Evolutionary conservation across 2,797 vertebrate species (phyloP).

Genomic region (Toxotes lorentzi): DNA sequence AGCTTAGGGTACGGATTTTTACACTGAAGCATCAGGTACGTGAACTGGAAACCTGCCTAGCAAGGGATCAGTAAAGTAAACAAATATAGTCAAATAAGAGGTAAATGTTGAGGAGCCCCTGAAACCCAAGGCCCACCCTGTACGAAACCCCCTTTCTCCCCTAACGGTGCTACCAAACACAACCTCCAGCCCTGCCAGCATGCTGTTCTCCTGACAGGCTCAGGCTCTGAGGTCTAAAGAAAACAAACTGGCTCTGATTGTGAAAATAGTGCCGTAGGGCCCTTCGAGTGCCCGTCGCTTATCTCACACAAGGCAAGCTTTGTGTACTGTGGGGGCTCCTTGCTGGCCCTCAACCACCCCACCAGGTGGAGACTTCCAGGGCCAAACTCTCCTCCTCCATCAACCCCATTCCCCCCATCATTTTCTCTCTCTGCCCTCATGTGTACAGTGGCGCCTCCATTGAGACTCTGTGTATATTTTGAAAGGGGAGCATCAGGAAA

Average conservation of each 20-base stretch:
- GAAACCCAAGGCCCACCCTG: constrained; percentile 72
- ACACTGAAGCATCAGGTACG: neutral
- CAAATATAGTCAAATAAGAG: constrained; percentile 67
- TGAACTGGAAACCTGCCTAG: constrained; percentile 51
- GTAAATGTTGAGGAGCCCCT: constrained; percentile 62
- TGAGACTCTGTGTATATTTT: constrained; percentile 84
- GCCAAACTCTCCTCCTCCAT: constrained; percentile 57
- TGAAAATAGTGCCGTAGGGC: constrained; percentile 84
- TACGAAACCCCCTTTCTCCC: constrained; percentile 60
- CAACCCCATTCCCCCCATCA: constrained; percentile 42
- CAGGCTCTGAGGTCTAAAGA: constrained; percentile 80
- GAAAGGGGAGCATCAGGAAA: constrained; percentile 84
- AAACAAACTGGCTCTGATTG: constrained; percentile 87
- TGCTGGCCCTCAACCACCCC: constrained; percentile 73
- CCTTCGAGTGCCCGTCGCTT: constrained; percentile 80
- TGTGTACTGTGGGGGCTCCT: constrained; percentile 78
- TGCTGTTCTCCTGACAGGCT: constrained; percentile 77
- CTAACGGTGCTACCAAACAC: constrained; percentile 61
- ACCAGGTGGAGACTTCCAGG: constrained; percentile 83
- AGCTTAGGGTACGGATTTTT: neutral
- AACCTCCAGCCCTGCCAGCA: constrained; percentile 68
- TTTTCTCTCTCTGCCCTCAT: constrained; percentile 62
- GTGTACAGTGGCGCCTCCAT: constrained; percentile 57
- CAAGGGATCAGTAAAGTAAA: constrained; percentile 64
- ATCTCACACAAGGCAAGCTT: constrained; percentile 86